Conservation (phyloP, 37 sponge, comb jelly and placozoan genomes). For the Hexactinellida sp. region DNA sequence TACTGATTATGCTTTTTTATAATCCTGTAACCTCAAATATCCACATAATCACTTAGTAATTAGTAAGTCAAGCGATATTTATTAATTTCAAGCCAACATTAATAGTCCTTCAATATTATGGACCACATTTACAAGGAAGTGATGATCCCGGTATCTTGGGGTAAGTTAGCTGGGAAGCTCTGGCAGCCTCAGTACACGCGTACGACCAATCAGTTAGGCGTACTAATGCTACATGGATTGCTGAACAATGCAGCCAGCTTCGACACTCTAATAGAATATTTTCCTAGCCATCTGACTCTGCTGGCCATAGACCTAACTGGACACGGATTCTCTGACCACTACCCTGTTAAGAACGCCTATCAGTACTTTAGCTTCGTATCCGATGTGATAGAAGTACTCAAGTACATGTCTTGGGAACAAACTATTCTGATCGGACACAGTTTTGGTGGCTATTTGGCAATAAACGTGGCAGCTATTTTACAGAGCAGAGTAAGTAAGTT, state of each 20-base stretch:
- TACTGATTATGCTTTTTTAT: too few relatives aligned
- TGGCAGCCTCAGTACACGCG: not conserved
- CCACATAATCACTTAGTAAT: too few relatives aligned
- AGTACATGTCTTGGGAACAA: not conserved
- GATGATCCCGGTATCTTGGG: not conserved
- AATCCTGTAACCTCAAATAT: too few relatives aligned
- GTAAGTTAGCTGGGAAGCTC: not conserved
- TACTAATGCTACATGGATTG: not conserved
- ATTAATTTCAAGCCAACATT: too few relatives aligned
- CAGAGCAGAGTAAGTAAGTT: not conserved
- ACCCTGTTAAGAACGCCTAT: not conserved
- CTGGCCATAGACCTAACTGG: not conserved
- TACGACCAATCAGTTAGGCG: not conserved
- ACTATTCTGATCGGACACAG: not conserved
- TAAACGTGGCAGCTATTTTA: not conserved
- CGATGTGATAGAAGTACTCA: constrained; percentile 1
- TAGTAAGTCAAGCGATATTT: too few relatives aligned
- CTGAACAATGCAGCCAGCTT: not conserved
- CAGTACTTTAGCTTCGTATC: not conserved
- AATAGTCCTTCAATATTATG: too few relatives aligned
- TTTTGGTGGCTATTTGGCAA: not conserved
- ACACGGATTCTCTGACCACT: not conserved
- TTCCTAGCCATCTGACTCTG: not conserved
- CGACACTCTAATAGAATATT: not conserved
- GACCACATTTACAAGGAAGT: not conserved